Base-by-base conservation (phyloP, 2,888 invertebrate genomes). In the Clanis bilineata region DNA sequence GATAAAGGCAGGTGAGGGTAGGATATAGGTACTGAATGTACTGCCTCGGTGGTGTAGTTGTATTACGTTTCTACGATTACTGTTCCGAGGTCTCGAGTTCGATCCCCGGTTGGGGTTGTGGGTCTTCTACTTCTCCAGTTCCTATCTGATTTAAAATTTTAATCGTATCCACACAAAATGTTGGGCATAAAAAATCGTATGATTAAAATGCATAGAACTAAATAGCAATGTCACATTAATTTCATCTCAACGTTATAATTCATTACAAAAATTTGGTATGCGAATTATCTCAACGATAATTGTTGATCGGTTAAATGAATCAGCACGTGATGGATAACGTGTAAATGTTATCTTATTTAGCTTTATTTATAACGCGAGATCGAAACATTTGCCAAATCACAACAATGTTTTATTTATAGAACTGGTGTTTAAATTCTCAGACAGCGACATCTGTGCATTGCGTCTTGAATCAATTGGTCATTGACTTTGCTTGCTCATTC, bases 381-480 rank as follows among this genome's bases (percentile, higher is more conserved):
- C 28, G 56, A 54, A 39, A 54, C 41, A 23, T n/a, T 55, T 62
- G 62, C 66, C 68, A 64, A 64, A 62, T 58, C 58, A 44, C 39
- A 39, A 55, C 54, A 62, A 47, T 57, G 38, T 60, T 60, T 32
- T 59, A 58, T 56, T 56, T 28, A 18, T 59, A 21, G 41, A 36
- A 18, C 58, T 58, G 56, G 18, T 32, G 3, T 18, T 1, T n/a
- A 9, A 51, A 51, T 18, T 51, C 9, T 9, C 0, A 18, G 9
- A 51, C 51, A 51, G 32, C 51, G 51, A 51, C 51, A 51, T 51
- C 51, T 51, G 18, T 51, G 28, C 1, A 32, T 9, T n/a, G 0
- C 12, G 10, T 0, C 1, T 4, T 3, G 32, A 18, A 51, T 18
- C 51, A 32, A 18, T 15, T 18, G 18, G 32, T 32, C 51, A 9